phyloP scores from a whole-genome alignment of 1,140 invertebrate species.

The Zaprionus taronus region DNA sequence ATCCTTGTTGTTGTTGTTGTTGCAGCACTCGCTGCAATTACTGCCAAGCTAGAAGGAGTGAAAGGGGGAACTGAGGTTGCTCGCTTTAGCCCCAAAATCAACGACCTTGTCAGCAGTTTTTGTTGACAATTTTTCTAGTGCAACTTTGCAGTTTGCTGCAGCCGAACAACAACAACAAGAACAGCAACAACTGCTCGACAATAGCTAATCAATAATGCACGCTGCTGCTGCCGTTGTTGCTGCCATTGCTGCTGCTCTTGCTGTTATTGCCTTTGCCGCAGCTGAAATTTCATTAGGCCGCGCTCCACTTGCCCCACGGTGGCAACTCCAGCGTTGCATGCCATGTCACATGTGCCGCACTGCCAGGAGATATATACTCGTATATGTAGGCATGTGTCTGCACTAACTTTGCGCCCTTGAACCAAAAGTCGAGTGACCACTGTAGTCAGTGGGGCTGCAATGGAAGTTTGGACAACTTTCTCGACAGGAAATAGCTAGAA shows the following conservation, averaged over 20 bases:
- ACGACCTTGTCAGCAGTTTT: conserved; percentile 75
- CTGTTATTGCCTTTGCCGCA: conserved; percentile 36
- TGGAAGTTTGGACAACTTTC: background rate
- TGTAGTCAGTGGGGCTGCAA: conserved; percentile 6
- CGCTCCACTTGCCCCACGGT: conserved; percentile 34
- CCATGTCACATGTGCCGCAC: conserved; percentile 50
- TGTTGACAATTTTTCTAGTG: conserved; percentile 68
- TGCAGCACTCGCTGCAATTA: conserved; percentile 57
- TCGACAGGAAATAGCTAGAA: background rate
- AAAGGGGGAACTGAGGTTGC: background rate
- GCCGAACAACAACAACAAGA: conserved; percentile 3
- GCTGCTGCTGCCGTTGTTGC: conserved; percentile 12
- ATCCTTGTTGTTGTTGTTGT: conserved; percentile 26
- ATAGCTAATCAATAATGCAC: conserved; percentile 65
- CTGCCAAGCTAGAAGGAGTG: conserved; percentile 55
- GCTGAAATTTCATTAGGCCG: conserved; percentile 53
- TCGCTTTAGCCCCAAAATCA: conserved; percentile 34
- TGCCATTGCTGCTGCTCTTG: background rate
- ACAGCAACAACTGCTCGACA: conserved; percentile 23
- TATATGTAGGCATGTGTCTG: conserved; percentile 2
- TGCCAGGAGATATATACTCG: background rate
- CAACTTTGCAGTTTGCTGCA: conserved; percentile 30
- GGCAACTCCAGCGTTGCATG: conserved; percentile 38
- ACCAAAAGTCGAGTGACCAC: conserved; percentile 54
- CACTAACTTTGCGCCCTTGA: conserved; percentile 56